Percentiles rank a stretch among this genome's conserved stretches.
These are phyloP conservation scores for Smutsia gigantea DNA, from an alignment of 2,797 vertebrate genomes.

Conservation along the genomic window DNA sequence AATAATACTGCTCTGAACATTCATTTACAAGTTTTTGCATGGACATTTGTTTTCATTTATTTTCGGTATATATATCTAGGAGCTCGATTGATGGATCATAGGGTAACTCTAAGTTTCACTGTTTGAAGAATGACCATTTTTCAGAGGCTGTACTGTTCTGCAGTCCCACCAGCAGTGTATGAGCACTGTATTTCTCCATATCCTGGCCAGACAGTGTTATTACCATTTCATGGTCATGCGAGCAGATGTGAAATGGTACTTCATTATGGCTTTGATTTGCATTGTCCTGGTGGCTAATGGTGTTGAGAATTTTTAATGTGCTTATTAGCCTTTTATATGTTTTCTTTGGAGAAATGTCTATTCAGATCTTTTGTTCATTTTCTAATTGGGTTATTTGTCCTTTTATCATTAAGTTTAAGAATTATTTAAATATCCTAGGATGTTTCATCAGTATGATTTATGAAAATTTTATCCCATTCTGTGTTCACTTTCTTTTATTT, in stretches of 20 bases:
- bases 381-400: not conserved
- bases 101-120: not conserved
- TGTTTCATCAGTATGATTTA: not conserved
- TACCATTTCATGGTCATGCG: too few relatives aligned
- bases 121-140: not conserved
- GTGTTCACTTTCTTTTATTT: not conserved
- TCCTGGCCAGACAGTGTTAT: not conserved
- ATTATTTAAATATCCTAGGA: not conserved
- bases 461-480: not conserved
- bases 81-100: not conserved
- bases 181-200: not conserved
- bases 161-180: not conserved
- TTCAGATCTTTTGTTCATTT: not conserved
- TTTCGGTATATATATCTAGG: not conserved
- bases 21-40: not conserved
- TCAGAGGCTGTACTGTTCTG: not conserved
- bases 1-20: not conserved
- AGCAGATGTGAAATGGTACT: not conserved
- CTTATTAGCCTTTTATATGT: not conserved
- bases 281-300: not conserved
- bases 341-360: not conserved
- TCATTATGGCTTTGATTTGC: not conserved
- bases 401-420: not conserved
- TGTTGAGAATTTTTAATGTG: not conserved
- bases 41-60: not conserved